Evolutionary conservation across 1,140 invertebrate genomes (phyloP), one percentile per base, ranked within the genome.

Genomic region (Mactra quadrangularis): DNA sequence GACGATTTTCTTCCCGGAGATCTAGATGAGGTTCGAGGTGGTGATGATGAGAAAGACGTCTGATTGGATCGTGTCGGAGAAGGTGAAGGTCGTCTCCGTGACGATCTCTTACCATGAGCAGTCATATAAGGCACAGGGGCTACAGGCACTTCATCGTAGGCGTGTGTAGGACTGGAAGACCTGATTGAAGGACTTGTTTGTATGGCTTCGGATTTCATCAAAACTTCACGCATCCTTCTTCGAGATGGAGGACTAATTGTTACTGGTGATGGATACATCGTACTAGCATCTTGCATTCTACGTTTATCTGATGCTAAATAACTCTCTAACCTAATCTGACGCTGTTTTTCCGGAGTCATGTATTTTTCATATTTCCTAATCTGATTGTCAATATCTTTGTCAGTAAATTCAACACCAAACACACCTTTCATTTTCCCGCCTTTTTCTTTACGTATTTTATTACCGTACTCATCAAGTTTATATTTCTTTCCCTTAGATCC

Each of bases 181-280:
- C 70, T 59, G 57, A 84, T 33, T n/a, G 57, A 81, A 9, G 81
- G 83, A 55, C 60, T 84, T 4, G 87, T 88, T 55, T 89, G 87
- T 25, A 89, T 77, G 15, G 86, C 87, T 70, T 87, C 87, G 35
- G 87, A 89, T 22, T 71, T 81, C 82, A 88, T 84, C 29, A 74
- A 62, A 2, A 87, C 82, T 62, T 83, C 83, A 13, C 62, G 33
- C 52, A 45, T 64, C 25, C 75, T 55, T 45, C 83, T 83, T 31
- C 52, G 41, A 19, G 79, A 82, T 47, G 64, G 60, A 6, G 83
- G 84, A 76, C 84, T 85, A 2, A 75, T 82, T 13, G 59, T 53
- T 13, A 87, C 85, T 13, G 89, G 89, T 27, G 88, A 88, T 11
- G 89, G 89, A 83, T 85, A 87, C 71, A 85, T 89, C 6, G 87